Evolutionary conservation across 2,797 vertebrate species (phyloP), one percentile per base, ranked within the genome.

Genomic region (Selene dorsalis): DNA sequence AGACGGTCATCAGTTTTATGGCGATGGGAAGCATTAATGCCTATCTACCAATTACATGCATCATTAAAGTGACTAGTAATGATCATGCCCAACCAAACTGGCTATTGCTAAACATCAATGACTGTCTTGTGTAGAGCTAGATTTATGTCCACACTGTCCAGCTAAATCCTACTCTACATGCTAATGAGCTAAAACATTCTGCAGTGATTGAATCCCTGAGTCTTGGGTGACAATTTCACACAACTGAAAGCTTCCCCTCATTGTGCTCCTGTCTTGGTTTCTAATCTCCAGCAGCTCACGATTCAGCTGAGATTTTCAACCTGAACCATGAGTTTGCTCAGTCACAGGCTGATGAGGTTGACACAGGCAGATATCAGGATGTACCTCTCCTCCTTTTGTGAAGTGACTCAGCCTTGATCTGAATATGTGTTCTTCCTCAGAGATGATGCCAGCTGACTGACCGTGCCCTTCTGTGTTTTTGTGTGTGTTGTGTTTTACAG

Each of bases 401-500:
- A 30, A 57, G 45, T 86, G 79, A 82, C 58, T 86, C 84, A 86
- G 61, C 50, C 47, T 16, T 53, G 38, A 53, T 67, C 30, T 38
- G 3, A 50, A 39, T 39, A 41, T 47, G 12, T 78, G 41, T 62
- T 18, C 3, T 18, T 75, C n/a, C n/a, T 41, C 26, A 74, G 28
- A 74, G 17, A 45, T 13, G 26, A n/a, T 84, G 38, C 59, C 45
- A 41, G 41, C 43, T 93, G 60, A 66, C 82, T 89, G 80, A 88
- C 50, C 14, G 90, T 93, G 74, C 90, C 83, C 87, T 81, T 35
- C 32, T 83, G 2, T 89, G 80, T 92, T 68, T 83, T 80, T 93
- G 61, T 79, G 24, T 94, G 93, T 93, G 89, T 77, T 95, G 91
- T 94, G 79, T 92, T 94, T 93, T 82, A 90, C 96, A 99, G 97